Base-by-base conservation (phyloP, 2,888 invertebrate species). In the Lasioglossum morio region DNA sequence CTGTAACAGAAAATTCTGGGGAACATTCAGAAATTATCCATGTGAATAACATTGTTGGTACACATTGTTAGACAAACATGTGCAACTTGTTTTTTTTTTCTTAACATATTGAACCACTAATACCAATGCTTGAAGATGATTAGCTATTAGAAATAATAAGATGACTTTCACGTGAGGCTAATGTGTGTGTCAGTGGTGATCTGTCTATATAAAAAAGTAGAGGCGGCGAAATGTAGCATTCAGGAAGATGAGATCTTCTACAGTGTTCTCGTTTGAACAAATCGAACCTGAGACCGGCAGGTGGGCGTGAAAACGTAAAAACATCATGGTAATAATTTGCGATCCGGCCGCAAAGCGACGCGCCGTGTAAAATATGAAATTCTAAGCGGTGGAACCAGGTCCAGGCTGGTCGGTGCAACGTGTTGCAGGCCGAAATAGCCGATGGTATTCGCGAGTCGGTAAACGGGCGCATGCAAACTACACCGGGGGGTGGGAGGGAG, bases 361-460 rank as follows among this genome's bases (percentile, higher is more conserved):
- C 57, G 74, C 23, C 78, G 84, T 84, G 84, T 83, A 84, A 75
- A 85, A 85, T 85, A 85, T 85, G 84, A 84, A 84, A 85, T 85
- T 84, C 84, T 83, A 72, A 83, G 48, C 85, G 72, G 43, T 48
- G 53, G 75, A 72, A 78, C 40, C 78, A 16, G 77, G 48, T 63
- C 78, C 75, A 40, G 70, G 40, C 30, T 57, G 75, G 72, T 74
- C 72, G n/a, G 63, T 85, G 85, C 79, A 79, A 85, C 78, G 81
- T 73, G 72, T 78, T 85, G 78, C 76, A 76, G 23, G 75, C 72
- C 23, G 57, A 75, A 72, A 79, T 76, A 73, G 53, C 72, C 63
- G 77, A 72, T 72, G 76, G 60, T 60, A 69, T 60, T 60, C 57
- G 37, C 46, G 72, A 78, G 70, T 27, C 76, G 46, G 70, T 34